Evolutionary conservation across 2,797 vertebrate genomes (phyloP).

Genomic region (Acropternis orthonyx): DNA sequence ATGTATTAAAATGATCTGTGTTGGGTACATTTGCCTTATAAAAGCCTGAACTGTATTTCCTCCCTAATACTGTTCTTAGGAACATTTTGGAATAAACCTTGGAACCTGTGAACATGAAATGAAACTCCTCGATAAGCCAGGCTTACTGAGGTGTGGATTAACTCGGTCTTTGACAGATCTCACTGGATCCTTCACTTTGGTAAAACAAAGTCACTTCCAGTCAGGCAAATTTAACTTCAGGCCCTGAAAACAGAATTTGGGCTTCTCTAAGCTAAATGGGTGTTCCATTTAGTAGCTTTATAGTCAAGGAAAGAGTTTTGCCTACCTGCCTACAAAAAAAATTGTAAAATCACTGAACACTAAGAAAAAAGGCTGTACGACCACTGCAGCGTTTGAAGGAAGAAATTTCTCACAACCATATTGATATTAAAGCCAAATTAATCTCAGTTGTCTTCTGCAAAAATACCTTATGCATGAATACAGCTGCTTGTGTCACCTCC

Average conservation of each 20-base stretch:
- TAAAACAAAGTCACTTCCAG: neutral
- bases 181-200: neutral
- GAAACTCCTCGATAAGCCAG: neutral
- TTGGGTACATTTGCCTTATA: slow-evolving; percentile 29
- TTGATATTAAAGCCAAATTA: neutral
- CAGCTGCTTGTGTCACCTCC: neutral
- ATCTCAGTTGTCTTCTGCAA: neutral
- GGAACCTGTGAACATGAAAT: slow-evolving; percentile 28
- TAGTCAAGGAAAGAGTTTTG: neutral
- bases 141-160: slow-evolving; percentile 20
- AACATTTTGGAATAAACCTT: neutral
- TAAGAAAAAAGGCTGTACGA: neutral
- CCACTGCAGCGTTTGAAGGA: neutral
- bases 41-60: slow-evolving; percentile 24
- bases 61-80: neutral
- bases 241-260: neutral
- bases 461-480: neutral
- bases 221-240: neutral
- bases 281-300: neutral
- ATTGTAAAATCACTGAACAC: too few species aligned
- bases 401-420: neutral
- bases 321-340: neutral
- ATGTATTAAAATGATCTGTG: slow-evolving; percentile 10
- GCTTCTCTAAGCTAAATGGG: neutral
- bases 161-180: neutral